A percentile compares a stretch with the other conserved stretches of the same genome.
These are phyloP conservation scores for Acipenser oxyrinchus DNA, from an alignment of 2,797 vertebrate species.

Conservation along the genomic window DNA sequence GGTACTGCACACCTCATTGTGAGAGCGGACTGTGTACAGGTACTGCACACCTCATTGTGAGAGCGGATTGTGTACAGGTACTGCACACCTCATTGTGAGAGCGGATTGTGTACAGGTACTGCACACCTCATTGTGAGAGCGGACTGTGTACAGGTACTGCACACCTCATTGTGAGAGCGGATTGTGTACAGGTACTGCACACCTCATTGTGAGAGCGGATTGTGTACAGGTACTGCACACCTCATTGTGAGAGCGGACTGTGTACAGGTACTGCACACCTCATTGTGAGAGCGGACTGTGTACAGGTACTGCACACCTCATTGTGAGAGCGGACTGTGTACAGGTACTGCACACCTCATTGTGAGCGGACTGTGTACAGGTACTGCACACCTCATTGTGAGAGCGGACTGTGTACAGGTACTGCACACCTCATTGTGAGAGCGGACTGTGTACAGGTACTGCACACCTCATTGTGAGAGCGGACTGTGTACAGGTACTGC, in stretches of 20 bases:
- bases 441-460: slow-evolving; percentile 85
- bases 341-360: slow-evolving; percentile 53
- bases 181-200: slow-evolving; percentile 80
- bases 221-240: slow-evolving; percentile 72
- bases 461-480: slow-evolving; percentile 41
- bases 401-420: slow-evolving; percentile 89
- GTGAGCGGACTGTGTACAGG: slow-evolving; percentile 88
- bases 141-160: slow-evolving; percentile 83
- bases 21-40: slow-evolving; percentile 87
- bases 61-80: slow-evolving; percentile 90
- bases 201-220: slow-evolving; percentile 61
- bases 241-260: slow-evolving; percentile 66
- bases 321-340: slow-evolving; percentile 78
- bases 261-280: slow-evolving; percentile 68
- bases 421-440: slow-evolving; percentile 38
- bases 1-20: slow-evolving; percentile 46
- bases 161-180: slow-evolving; percentile 49
- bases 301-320: slow-evolving; percentile 64
- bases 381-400: slow-evolving; percentile 32
- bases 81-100: slow-evolving; percentile 38
- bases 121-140: slow-evolving; percentile 41
- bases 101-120: slow-evolving; percentile 85
- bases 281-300: slow-evolving; percentile 70
- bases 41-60: slow-evolving; percentile 32
- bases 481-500: slow-evolving; percentile 83